These are phyloP conservation scores for Hyperopisus bebe DNA, from an alignment of 2,113 vertebrate species.

Conservation along the genomic window DNA sequence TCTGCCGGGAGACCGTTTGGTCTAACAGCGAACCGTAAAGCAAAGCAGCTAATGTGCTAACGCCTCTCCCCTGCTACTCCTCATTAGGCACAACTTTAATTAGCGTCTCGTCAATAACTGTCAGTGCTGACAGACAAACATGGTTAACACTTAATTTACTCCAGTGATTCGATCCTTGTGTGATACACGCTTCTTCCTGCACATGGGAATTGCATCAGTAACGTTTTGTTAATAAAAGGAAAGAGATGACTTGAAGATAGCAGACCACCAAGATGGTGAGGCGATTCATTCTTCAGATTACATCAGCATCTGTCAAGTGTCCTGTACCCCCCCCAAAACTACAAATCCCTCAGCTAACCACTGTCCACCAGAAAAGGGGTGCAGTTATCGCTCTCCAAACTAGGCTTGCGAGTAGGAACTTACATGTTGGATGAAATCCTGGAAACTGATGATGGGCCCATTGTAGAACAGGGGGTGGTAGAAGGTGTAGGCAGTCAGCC, in stretches of 20 bases:
- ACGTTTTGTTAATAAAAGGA: neutral
- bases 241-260: neutral
- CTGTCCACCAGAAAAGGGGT: neutral
- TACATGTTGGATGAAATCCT: conserved; percentile 78
- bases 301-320: neutral
- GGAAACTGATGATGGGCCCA: conserved; percentile 79
- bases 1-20: neutral
- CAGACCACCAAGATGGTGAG: neutral
- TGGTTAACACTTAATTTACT: neutral
- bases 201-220: neutral
- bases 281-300: neutral
- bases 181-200: no score
- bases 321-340: neutral
- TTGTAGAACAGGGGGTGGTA: conserved; percentile 95
- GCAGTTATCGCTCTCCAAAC: neutral
- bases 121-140: neutral
- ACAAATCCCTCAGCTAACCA: neutral
- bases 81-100: neutral
- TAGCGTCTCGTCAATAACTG: neutral
- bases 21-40: neutral
- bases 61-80: neutral
- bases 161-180: neutral
- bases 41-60: neutral
- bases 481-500: conserved; percentile 82
- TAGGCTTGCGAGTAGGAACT: neutral